Base-by-base conservation (phyloP, 2,797 vertebrate species). In the Danio albolineatus region DNA sequence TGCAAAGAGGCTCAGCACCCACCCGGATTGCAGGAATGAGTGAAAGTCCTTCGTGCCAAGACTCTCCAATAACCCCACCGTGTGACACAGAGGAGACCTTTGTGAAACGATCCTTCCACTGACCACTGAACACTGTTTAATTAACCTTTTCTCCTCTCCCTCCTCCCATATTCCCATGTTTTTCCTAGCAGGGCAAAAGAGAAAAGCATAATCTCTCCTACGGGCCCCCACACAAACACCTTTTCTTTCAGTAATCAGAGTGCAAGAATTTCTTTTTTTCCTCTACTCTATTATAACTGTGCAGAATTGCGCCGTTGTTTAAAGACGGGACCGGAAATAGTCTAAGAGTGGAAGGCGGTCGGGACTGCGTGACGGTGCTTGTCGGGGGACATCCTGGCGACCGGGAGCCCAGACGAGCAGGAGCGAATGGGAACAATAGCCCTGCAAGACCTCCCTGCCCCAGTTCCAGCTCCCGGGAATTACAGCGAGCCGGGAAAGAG, bases 331-430 rank as follows among this genome's bases (percentile, higher is more conserved):
- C 69, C 89, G 92, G 93, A 94, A 93, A 92, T 92, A 80, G 87
- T 91, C 90, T 88, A 89, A 89, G 89, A 89, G 87, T 86, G 80
- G 78, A 88, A 84, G 64, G 71, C 69, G 57, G 61, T 79, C 59
- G 12, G 62, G 75, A 41, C 76, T 73, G 54, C n/a, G 28, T 28
- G 17, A 4, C 28, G 5, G 76, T 43, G 36, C 53, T 77, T 39
- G 64, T 79, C 76, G 81, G 89, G 87, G 90, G 90, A 92, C 93
- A 90, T 93, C 92, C 92, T 94, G 93, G 91, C 91, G 91, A 94
- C 86, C 80, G 44, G 12, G 73, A 81, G 79, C 83, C 88, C 82
- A 82, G 82, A 83, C 88, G 14, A 83, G 39, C 38, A 78, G 82
- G 80, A 87, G 43, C 56, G 46, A n/a, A 62, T 13, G 65, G 87